Percentiles rank a stretch among this genome's conserved stretches.
Conservation (phyloP, 2,888 invertebrate species). For the Chydorus sphaericus region DNA sequence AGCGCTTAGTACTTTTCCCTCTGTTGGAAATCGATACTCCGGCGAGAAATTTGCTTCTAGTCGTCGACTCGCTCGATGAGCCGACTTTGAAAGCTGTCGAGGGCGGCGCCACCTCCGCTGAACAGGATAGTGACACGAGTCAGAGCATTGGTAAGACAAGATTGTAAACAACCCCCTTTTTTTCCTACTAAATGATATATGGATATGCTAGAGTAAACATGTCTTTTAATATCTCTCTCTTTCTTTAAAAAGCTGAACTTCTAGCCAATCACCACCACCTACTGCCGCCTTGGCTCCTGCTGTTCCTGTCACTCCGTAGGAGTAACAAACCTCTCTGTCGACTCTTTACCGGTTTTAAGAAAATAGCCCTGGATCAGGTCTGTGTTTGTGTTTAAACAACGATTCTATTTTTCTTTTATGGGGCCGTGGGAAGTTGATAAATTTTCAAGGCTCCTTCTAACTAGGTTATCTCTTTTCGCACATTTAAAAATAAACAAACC, state of each 20-base stretch:
- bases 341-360: constrained; percentile 64
- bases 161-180: too few species aligned
- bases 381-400: too few species aligned
- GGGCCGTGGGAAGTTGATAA: too few species aligned
- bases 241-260: too few species aligned
- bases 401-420: too few species aligned
- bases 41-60: constrained; percentile 57
- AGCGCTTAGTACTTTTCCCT: constrained; percentile 72
- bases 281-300: constrained; percentile 81
- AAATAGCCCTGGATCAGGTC: constrained; percentile 80
- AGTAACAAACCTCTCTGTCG: constrained; percentile 32
- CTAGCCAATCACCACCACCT: constrained; percentile 77
- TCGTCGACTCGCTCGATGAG: constrained; percentile 85
- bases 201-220: too few species aligned
- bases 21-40: constrained; percentile 73
- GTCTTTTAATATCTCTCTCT: constrained; percentile 43
- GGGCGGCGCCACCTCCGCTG: neutral
- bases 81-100: constrained; percentile 6
- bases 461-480: too few species aligned
- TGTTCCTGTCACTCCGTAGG: constrained; percentile 72
- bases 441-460: too few species aligned
- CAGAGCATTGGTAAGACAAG: too few species aligned
- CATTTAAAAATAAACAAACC: too few species aligned
- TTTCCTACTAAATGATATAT: too few species aligned
- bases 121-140: constrained; percentile 1